Evolutionary conservation across 2,888 invertebrate genomes (phyloP), one percentile per base, ranked within the genome.

Genomic region (Nomada hirtipes): DNA sequence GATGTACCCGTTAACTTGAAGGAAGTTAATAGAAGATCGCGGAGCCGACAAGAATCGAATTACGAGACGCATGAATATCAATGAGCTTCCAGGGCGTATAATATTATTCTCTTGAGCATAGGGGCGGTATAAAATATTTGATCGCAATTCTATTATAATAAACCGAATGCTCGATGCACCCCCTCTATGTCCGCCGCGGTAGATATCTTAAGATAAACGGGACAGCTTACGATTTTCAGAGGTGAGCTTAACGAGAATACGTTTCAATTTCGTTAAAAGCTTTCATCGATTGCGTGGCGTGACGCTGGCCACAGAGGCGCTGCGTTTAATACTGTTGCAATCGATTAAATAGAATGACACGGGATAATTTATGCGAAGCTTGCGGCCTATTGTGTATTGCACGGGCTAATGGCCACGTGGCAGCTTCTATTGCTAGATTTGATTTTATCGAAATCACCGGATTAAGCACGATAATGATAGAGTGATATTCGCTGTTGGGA

Each of bases 231-330:
- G 44, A 55, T 42, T 55, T 29, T 0, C 26, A 50, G 53, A 15
- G 36, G 23, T 11, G 65, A 73, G 60, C 77, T 60, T 72, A 77
- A 83, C 69, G 77, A 85, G 76, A 85, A 74, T 73, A 69, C 29
- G 42, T 57, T 74, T 73, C 85, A 86, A 86, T 86, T 78, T 71
- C 52, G 64, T 70, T 86, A 78, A 86, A 85, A 86, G 87, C 82
- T 84, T 78, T 68, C 72, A 52, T 74, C 76, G 64, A 71, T 76
- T 73, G 59, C 67, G 52, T 36, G n/a, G 60, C 15, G 47, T 26
- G 78, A 75, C 63, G 36, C 47, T 26, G 65, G 50, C n/a, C 29
- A 11, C 47, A 69, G 20, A 18, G 36, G 15, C 52, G 53, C 20
- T 44, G 81, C 67, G 80, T 73, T 81, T 67, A 68, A 72, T 60